Percentiles rank a stretch among this genome's conserved stretches.
Conservation (phyloP, 92 coral and sea anemone genomes). For the Isaurus tuberculatus region DNA sequence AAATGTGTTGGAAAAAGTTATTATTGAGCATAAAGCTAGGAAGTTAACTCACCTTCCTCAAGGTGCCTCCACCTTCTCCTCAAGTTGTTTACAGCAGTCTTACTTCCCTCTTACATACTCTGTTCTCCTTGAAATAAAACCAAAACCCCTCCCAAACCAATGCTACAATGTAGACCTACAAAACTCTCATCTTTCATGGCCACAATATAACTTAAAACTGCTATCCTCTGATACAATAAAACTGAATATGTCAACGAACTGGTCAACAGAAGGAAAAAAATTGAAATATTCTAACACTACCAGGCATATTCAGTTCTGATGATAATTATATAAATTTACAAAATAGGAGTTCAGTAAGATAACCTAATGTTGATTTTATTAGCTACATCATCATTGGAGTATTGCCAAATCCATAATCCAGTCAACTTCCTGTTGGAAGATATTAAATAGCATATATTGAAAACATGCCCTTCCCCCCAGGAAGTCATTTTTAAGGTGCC, state of each 20-base stretch:
- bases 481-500: too few relatives aligned
- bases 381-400: not conserved
- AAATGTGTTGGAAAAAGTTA: too few relatives aligned
- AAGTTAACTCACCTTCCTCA: constrained; percentile 37
- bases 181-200: not conserved
- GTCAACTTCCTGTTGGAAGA: not conserved
- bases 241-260: not conserved
- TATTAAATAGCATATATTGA: too few relatives aligned
- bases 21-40: too few relatives aligned
- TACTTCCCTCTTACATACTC: not conserved
- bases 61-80: constrained; percentile 2
- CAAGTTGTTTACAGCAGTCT: not conserved
- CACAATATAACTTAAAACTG: not conserved
- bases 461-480: too few relatives aligned
- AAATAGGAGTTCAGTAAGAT: not conserved
- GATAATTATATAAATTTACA: not conserved
- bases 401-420: not conserved
- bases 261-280: not conserved
- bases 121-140: constrained; percentile 6
- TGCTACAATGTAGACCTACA: not conserved
- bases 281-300: constrained; percentile 5
- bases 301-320: constrained; percentile 37
- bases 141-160: constrained; percentile 19
- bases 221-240: constrained; percentile 28
- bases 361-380: not conserved